Base-by-base conservation (phyloP, 1,140 invertebrate genomes). In the Platyscapa corneri region DNA sequence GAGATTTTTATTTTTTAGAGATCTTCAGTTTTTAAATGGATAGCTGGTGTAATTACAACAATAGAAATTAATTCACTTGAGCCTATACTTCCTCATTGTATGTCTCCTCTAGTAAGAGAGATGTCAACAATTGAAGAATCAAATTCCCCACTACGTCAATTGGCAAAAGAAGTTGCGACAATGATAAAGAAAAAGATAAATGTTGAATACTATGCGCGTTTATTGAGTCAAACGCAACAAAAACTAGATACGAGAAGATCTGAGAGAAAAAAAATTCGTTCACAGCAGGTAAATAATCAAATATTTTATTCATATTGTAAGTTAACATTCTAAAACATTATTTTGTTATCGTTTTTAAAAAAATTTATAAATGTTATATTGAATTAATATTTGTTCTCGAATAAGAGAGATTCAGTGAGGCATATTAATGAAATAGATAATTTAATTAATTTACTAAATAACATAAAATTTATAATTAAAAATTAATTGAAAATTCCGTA, bases 41-140 rank as follows among this genome's bases (percentile, higher is more conserved):
- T 96, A n/a, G 96, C 95, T 49, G 96, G 95, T 1, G 87, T 97
- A 20, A 89, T 94, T 32, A 90, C 95, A 8, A 94, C 95, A 65
- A 90, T 97, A 20, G 94, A 94, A 10, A 86, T 94, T 39, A 93
- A 95, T 1, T 90, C 92, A 56, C 87, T 97, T 12, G 89, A 92
- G 1, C 89, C 92, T 3, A 88, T 96, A 76, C 88, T 96, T 27
- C 92, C 92, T 81, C 92, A 94, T 77, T 92, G 97, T 23, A 91
- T 97, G 84, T 94, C 95, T 39, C 94, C 96, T 2, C 89, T 97
- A 10, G 95, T 95, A 16, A 94, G 96, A 77, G 97, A 97, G 92
- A 94, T 96, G 93, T 92, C 94, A 1, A 94, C 94, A 5, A 93
- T 91, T 30, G 94, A 95, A 90, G 94, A 95, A 89, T 93, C 92